Evolutionary conservation across 2,888 invertebrate genomes (phyloP), one percentile per base, ranked within the genome.

Genomic region (Leuctra nigra): DNA sequence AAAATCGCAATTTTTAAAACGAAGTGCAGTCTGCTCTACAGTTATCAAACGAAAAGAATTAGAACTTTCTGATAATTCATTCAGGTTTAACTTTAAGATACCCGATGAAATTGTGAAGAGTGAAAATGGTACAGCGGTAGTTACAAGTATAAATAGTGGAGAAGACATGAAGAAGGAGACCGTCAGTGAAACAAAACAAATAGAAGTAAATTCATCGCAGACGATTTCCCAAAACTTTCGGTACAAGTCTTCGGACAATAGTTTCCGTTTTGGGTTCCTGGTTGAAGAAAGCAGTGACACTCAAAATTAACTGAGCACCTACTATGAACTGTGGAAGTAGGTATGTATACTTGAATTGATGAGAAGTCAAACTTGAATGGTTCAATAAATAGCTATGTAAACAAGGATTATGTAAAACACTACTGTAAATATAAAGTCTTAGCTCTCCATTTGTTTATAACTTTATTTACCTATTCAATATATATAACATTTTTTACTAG

Each of bases 1-100:
- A 50, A 86, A 85, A 68, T 86, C 83, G 6, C 74, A 79, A 62
- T 88, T 85, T 72, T 67, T 87, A 13, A 82, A 81, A 66, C 87
- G 85, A 72, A 82, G 85, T 1, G 74, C 75, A 24, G 75, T 79
- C 16, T 18, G 35, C 33, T 50, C 50, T 4, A 9, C 22, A 33
- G 50, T 33, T 20, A 6, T 35, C 7, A 25, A 48, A 16, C 16
- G 16, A 63, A 64, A 73, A 47, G 72, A 73, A 66, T 77, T 77
- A 68, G 66, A 69, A 55, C 72, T 72, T 61, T 72, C 79, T 20
- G 74, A 73, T 61, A 75, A 77, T 59, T 73, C 72, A 57, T 86
- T 86, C 72, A 81, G 77, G 68, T 86, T 86, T 73, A 83, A 84
- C 72, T 86, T 86, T 73, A 65, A 70, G 18, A 55, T 69, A 9